A percentile compares a stretch with the other conserved stretches of the same genome.
Conservation (phyloP, 53 echinoderm and acorn worm species). For the Mesocentrotus franciscanus region DNA sequence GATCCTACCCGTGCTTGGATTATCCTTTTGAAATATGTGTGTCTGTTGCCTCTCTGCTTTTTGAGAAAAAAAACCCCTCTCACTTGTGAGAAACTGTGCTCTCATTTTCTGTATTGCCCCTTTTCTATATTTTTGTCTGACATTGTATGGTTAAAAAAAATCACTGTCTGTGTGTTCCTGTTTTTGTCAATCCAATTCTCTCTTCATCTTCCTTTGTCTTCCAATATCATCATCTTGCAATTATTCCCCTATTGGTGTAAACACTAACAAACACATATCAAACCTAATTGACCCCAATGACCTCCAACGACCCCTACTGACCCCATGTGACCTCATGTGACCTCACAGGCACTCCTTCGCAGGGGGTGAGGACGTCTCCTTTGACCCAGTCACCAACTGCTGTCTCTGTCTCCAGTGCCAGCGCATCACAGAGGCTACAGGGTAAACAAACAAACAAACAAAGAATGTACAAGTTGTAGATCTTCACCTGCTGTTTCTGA, state of each 20-base stretch:
- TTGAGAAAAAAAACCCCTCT: not conserved
- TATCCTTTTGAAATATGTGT: not conserved
- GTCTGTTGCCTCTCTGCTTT: not conserved
- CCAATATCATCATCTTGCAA: not conserved
- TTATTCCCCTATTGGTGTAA: not conserved
- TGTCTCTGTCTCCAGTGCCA: constrained; percentile 91
- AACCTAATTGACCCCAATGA: constrained; percentile 14
- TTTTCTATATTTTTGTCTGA: not conserved
- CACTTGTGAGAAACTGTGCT: not conserved
- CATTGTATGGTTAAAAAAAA: not conserved
- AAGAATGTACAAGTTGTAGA: not conserved
- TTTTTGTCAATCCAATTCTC: not conserved
- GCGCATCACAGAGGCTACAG: constrained; percentile 54
- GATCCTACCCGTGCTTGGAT: not conserved
- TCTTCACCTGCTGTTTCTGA: not conserved
- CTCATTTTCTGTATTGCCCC: not conserved
- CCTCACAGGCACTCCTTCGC: constrained; percentile 89
- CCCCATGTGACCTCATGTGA: constrained; percentile 33
- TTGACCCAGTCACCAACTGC: constrained; percentile 78
- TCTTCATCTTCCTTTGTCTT: not conserved
- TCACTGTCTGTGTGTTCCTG: not conserved
- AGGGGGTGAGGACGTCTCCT: constrained; percentile 93
- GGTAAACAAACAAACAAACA: constrained; percentile 61
- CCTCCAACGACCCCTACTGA: not conserved
- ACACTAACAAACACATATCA: constrained; percentile 31